A percentile compares a stretch with the other conserved stretches of the same genome.
Conservation (phyloP, 2,888 invertebrate species). For the Heliconius hortense region DNA sequence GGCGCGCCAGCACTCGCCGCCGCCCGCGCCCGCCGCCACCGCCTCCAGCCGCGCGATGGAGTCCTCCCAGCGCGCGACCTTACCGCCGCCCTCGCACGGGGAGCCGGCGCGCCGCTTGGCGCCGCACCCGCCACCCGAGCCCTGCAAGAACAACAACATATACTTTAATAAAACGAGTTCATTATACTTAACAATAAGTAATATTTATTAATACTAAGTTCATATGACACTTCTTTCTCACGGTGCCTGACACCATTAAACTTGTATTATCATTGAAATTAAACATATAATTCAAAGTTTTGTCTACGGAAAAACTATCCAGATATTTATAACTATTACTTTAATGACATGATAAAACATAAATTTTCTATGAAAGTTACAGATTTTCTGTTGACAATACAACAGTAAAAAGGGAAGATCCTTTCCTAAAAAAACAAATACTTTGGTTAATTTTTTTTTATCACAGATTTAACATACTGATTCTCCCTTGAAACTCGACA, state of each 20-base stretch:
- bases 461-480: constrained; percentile 12
- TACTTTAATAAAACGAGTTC: neutral
- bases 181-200: neutral
- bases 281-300: neutral
- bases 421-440: neutral
- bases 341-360: neutral
- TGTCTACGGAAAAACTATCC: neutral
- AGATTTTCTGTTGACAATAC: neutral
- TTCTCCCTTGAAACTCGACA: constrained; percentile 13
- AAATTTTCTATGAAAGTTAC: neutral
- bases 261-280: neutral
- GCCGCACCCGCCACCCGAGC: constrained; percentile 80
- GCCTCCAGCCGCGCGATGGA: constrained; percentile 77
- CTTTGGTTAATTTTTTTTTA: neutral
- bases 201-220: neutral
- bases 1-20: constrained; percentile 82
- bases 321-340: neutral
- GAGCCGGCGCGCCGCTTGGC: constrained; percentile 78
- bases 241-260: neutral
- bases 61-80: constrained; percentile 79
- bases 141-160: constrained; percentile 50
- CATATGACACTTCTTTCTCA: neutral
- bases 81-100: constrained; percentile 78
- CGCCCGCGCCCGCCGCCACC: constrained; percentile 84
- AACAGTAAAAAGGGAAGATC: neutral